Base-by-base conservation (phyloP, 2,797 vertebrate genomes). In the Loriculus beryllinus region DNA sequence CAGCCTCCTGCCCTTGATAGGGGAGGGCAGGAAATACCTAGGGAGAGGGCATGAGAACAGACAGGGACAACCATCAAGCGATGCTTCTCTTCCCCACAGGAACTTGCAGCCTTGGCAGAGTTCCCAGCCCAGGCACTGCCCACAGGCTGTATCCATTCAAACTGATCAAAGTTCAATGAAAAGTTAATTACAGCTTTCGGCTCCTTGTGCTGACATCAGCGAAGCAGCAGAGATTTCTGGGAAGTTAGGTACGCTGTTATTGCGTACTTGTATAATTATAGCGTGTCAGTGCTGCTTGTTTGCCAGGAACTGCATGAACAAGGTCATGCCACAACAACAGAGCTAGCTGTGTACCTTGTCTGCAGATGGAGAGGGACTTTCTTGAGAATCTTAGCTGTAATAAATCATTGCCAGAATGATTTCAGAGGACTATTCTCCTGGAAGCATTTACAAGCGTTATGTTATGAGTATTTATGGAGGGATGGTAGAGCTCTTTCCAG, bases 111-210 rank as follows among this genome's bases (percentile, higher is more conserved):
- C 47, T 81, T 94, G 95, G 69, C 95, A 47, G 42, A 72, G 10
- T 33, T 93, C 93, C 85, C 65, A 88, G 57, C 6, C 31, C 33
- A 83, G 72, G 35, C 52, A 57, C 65, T 88, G 45, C 85, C 80
- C 69, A 54, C 20, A 57, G 79, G 79, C 69, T 16, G 3, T 63
- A 81, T 82, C 11, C 43, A 25, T 96, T 91, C 59, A 88, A 63
- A 83, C 28, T 26, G 85, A 95, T 72, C 95, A 95, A 95, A 94
- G 94, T 92, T 90, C 79, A 88, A 42, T 84, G 54, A 81, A n/a
- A 88, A 93, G 62, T 76, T 92, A 91, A 91, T 92, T 88, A 86
- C 0, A 10, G 47, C 72, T 92, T 89, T 91, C 84, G 63, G 42
- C 47, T 88, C 25, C 62, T 79, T 43, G n/a, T 45, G 63, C 91